Conservation (phyloP, 2,888 invertebrate species). For the Holacanthella duospinosa region DNA sequence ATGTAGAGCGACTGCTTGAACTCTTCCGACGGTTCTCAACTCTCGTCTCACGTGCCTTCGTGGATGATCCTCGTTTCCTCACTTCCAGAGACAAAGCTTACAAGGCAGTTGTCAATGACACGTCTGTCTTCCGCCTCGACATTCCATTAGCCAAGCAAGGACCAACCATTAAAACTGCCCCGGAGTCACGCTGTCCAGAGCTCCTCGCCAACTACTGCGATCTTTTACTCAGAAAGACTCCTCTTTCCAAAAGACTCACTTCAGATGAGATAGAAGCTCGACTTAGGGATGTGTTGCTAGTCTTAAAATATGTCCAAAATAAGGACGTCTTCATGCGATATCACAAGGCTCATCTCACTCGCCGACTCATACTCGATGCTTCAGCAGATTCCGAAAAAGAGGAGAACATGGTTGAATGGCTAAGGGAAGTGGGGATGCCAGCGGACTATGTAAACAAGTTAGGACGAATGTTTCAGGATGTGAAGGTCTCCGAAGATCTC, state of each 20-base stretch:
- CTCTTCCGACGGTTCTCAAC: conserved; percentile 85
- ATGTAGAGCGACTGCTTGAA: conserved; percentile 86
- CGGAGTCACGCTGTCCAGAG: conserved; percentile 98
- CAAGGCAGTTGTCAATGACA: conserved; percentile 95
- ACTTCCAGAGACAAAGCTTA: conserved; percentile 97
- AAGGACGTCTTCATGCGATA: conserved; percentile 99
- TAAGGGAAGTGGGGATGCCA: conserved; percentile 73
- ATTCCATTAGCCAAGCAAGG: conserved; percentile 41
- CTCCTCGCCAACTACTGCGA: conserved; percentile 98
- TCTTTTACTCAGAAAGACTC: conserved; percentile 92
- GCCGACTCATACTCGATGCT: conserved; percentile 90
- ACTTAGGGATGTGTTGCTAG: conserved; percentile 54
- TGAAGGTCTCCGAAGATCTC: conserved; percentile 93
- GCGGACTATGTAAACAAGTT: conserved; percentile 98
- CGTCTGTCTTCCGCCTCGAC: conserved; percentile 64
- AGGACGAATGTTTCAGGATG: conserved; percentile 95
- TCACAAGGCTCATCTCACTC: conserved; percentile 93
- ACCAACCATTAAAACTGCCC: conserved; percentile 43
- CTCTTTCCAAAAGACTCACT: conserved; percentile 87
- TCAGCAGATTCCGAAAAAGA: conserved; percentile 99
- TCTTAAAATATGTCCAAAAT: conserved; percentile 96
- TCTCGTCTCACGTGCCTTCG: conserved; percentile 86
- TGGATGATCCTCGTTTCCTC: conserved; percentile 91
- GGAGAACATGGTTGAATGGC: conserved; percentile 98
- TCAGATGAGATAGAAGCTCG: conserved; percentile 93